A percentile compares a stretch with the other conserved stretches of the same genome.
Conservation (phyloP, 2,113 vertebrate species). For the Xyliphius kryptos region DNA sequence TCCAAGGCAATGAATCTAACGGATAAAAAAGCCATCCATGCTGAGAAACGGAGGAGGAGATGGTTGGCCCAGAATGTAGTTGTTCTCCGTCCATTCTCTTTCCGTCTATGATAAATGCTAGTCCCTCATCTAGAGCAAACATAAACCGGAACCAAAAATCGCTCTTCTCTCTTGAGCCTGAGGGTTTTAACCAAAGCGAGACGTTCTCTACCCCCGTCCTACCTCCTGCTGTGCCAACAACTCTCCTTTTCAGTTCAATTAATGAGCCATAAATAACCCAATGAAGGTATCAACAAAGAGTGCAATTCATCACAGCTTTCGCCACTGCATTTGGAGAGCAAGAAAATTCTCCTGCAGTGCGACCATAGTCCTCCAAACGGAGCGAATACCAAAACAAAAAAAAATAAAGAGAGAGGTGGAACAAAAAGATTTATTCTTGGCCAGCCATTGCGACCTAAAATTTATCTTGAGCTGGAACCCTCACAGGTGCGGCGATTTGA, state of each 20-base stretch:
- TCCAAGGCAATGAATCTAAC: constrained; percentile 44
- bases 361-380: constrained; percentile 39
- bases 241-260: constrained; percentile 91
- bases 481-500: constrained; percentile 87
- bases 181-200: constrained; percentile 61
- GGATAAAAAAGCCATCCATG: constrained; percentile 38
- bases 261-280: constrained; percentile 99
- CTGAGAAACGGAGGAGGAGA: constrained; percentile 18
- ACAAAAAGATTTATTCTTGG: constrained; percentile 83
- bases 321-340: constrained; percentile 68
- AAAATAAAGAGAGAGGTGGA: constrained; percentile 45
- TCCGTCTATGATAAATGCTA: constrained; percentile 47
- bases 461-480: constrained; percentile 82
- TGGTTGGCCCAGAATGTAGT: too few species aligned
- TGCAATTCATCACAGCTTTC: constrained; percentile 93
- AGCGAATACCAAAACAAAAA: constrained; percentile 53
- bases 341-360: constrained; percentile 69
- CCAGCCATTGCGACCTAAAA: constrained; percentile 69
- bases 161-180: constrained; percentile 47
- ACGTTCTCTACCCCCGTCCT: constrained; percentile 41
- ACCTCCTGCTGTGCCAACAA: constrained; percentile 81
- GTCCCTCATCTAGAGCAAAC: constrained; percentile 45
- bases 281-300: constrained; percentile 97
- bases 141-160: constrained; percentile 51
- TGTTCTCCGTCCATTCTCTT: neutral